Conservation (phyloP, 2,888 invertebrate genomes). For the Corythucha ciliata region DNA sequence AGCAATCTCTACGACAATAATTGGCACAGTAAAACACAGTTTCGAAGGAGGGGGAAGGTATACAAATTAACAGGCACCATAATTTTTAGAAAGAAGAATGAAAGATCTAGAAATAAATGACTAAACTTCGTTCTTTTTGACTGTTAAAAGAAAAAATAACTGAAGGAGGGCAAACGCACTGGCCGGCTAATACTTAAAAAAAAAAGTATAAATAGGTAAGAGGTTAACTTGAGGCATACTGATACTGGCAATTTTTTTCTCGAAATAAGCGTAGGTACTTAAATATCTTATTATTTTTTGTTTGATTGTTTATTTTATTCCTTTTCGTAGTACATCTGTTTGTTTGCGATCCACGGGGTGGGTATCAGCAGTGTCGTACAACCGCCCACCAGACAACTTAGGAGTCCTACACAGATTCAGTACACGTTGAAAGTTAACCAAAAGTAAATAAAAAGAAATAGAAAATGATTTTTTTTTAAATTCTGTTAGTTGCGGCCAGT, state of each 20-base stretch:
- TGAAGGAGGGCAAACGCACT: constrained; percentile 3
- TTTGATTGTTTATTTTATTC: constrained; percentile 12
- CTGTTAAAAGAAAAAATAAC: neutral
- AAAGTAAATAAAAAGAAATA: neutral
- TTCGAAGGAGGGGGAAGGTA: too few relatives aligned
- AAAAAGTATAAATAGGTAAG: neutral
- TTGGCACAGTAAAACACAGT: too few relatives aligned
- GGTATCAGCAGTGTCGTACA: constrained; percentile 24
- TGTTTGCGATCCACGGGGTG: constrained; percentile 25
- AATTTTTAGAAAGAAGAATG: neutral
- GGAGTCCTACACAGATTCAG: constrained; percentile 23
- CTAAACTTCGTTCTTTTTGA: too few relatives aligned
- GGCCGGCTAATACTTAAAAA: neutral
- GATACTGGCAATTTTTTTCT: neutral
- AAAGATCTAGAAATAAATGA: constrained; percentile 5
- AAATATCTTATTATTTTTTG: neutral
- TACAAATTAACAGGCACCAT: too few relatives aligned
- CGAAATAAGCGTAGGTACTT: neutral
- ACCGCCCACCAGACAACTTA: constrained; percentile 22
- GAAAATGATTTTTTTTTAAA: neutral
- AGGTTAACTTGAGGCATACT: neutral
- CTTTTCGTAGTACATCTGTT: constrained; percentile 24
- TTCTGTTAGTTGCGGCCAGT: constrained; percentile 21
- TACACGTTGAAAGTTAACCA: constrained; percentile 10
- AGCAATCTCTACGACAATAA: too few relatives aligned